phyloP scores from a whole-genome alignment of 2,113 vertebrate genomes.

The Apteryx mantelli region DNA sequence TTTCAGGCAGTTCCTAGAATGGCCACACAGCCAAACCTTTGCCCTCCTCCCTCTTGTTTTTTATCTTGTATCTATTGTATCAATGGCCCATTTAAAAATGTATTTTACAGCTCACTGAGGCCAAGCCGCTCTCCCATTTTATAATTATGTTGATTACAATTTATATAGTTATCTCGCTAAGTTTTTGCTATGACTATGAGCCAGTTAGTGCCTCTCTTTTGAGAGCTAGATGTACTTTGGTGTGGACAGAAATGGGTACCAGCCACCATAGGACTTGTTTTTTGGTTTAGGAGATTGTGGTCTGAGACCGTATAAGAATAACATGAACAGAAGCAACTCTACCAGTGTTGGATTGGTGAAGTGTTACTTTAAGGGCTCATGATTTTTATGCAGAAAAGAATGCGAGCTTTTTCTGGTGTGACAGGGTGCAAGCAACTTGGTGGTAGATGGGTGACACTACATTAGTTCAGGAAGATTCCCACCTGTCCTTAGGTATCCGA shows the following conservation, averaged over 20 bases:
- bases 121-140: neutral
- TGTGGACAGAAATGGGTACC: neutral
- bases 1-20: constrained; percentile 45
- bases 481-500: neutral
- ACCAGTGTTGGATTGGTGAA: neutral
- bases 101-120: neutral
- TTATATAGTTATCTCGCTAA: neutral
- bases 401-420: neutral
- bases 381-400: neutral
- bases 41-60: constrained; percentile 36
- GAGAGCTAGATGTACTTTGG: neutral
- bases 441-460: neutral
- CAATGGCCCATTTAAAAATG: constrained; percentile 40
- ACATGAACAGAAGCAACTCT: neutral
- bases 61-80: constrained; percentile 32
- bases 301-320: neutral
- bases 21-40: neutral
- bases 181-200: neutral
- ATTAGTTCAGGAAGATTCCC: neutral
- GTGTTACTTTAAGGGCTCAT: neutral
- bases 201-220: neutral
- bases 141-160: constrained; percentile 15
- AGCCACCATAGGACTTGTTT: neutral
- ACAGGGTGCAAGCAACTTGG: neutral
- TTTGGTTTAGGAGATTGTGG: neutral